Percentiles rank a stretch among this genome's conserved stretches.
Evolutionary conservation across 2,888 invertebrate species (phyloP).

Genomic region (Acleris emargana): DNA sequence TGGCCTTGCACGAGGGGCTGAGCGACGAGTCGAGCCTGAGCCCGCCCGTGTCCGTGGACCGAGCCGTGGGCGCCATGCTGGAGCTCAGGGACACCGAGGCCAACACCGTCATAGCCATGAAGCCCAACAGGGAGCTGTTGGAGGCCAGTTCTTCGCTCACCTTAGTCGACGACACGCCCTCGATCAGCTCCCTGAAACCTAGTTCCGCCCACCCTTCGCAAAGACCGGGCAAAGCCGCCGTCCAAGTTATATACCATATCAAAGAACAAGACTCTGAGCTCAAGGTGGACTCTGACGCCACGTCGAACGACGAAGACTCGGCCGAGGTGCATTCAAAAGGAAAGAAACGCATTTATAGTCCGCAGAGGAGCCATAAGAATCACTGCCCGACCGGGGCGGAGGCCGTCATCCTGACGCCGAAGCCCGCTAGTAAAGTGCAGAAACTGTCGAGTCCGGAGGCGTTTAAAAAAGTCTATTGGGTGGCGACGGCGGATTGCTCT

Average conservation of each 20-base stretch:
- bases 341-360: conserved; percentile 61
- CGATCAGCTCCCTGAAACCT: neutral
- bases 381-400: conserved; percentile 31
- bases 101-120: conserved; percentile 70
- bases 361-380: conserved; percentile 44
- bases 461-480: conserved; percentile 7
- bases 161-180: conserved; percentile 60
- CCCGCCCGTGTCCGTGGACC: conserved; percentile 48
- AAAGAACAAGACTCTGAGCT: conserved; percentile 36
- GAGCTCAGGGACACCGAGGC: conserved; percentile 54
- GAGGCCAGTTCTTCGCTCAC: conserved; percentile 64
- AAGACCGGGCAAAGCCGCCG: conserved; percentile 40
- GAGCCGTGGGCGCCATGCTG: conserved; percentile 44
- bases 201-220: conserved; percentile 29
- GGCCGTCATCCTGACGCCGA: conserved; percentile 58
- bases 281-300: conserved; percentile 45
- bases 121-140: conserved; percentile 59
- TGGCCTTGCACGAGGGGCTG: conserved; percentile 38
- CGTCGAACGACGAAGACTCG: conserved; percentile 44
- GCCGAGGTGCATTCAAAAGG: conserved; percentile 40
- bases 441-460: conserved; percentile 53
- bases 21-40: conserved; percentile 43
- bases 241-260: conserved; percentile 50
- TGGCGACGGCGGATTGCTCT: neutral
- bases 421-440: conserved; percentile 60